Conservation (phyloP, 2,888 invertebrate species). For the Hyposoter dolosus region DNA sequence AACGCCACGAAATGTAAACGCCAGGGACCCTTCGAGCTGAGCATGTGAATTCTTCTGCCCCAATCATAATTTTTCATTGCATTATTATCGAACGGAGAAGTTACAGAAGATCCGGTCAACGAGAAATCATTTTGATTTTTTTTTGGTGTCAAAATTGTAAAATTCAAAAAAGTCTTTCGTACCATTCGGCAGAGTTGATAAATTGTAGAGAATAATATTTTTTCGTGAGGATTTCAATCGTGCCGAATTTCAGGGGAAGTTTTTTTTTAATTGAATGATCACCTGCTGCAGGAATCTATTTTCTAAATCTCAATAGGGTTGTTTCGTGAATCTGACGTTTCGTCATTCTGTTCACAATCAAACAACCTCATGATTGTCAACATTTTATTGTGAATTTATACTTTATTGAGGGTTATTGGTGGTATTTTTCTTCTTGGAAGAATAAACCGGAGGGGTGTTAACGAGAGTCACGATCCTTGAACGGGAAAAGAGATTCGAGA, state of each 20-base stretch:
- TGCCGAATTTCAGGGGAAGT: background rate
- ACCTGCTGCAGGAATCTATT: background rate
- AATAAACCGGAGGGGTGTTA: conserved; percentile 56
- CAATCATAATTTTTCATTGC: conserved; percentile 33
- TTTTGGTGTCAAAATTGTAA: background rate
- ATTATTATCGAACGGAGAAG: background rate
- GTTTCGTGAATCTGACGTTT: background rate
- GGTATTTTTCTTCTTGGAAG: conserved; percentile 22
- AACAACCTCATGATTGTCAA: conserved; percentile 9
- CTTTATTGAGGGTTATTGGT: conserved; percentile 13
- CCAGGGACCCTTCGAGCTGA: background rate
- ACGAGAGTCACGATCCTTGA: conserved; percentile 64
- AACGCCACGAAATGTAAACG: conserved; percentile 16
- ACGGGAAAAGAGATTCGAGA: conserved; percentile 37
- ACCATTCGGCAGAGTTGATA: background rate
- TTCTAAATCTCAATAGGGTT: background rate
- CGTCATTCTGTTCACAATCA: background rate
- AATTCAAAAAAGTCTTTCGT: background rate
- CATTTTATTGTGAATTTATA: conserved; percentile 22
- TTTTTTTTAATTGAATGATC: conserved; percentile 8
- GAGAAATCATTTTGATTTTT: background rate
- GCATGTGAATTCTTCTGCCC: background rate
- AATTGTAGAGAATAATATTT: background rate
- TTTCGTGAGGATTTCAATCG: background rate
- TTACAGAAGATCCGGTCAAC: background rate